phyloP scores from a whole-genome alignment of 2,888 invertebrate genomes.

The Ametastegia equiseti region DNA sequence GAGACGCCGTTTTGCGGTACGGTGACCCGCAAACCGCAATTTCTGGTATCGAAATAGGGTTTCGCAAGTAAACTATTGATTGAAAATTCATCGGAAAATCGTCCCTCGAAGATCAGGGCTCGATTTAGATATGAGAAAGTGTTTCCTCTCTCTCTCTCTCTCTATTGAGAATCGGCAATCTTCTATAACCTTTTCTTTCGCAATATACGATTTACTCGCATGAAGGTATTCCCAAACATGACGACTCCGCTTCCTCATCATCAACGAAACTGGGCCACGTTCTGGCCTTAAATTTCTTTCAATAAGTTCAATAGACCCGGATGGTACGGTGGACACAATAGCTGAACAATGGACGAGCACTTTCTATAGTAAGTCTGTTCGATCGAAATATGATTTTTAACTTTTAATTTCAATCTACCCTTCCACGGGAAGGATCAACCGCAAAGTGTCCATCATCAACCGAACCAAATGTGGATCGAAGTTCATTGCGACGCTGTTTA shows the following conservation, averaged over 20 bases:
- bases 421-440: not conserved
- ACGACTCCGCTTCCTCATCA: not conserved
- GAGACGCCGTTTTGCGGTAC: not conserved
- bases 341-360: not conserved
- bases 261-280: not conserved
- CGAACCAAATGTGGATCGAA: not conserved
- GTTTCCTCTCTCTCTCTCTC: not conserved
- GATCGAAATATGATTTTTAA: constrained; percentile 13
- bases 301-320: constrained; percentile 44
- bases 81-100: constrained; percentile 13
- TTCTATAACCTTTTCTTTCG: not conserved
- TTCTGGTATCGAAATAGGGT: not conserved
- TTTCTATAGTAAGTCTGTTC: not conserved
- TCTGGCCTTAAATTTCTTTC: not conserved
- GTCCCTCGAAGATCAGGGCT: not conserved
- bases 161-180: not conserved
- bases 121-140: not conserved
- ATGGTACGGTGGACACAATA: constrained; percentile 19
- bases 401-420: not conserved
- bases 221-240: not conserved
- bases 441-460: not conserved
- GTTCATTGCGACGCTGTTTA: not conserved
- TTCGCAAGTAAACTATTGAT: constrained; percentile 1
- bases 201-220: not conserved
- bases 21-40: constrained; percentile 13